These are phyloP conservation scores for Strongylocentrotus purpuratus DNA, from an alignment of 35 echinoderm and acorn worm species.

Conservation along the genomic window DNA sequence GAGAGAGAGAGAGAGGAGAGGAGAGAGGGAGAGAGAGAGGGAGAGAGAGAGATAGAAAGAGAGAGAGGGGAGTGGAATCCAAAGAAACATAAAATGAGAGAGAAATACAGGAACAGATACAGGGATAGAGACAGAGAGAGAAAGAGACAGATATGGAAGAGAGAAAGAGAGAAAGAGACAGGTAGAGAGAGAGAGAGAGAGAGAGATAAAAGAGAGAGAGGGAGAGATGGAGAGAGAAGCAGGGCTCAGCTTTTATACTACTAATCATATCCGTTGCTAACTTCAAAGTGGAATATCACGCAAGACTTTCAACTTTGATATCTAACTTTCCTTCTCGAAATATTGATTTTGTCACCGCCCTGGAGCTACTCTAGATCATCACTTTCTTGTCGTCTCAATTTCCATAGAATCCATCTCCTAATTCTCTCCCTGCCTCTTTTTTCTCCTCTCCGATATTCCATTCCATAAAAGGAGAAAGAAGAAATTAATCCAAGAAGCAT, in stretches of 20 bases:
- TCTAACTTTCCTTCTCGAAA: not conserved
- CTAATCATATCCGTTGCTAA: not conserved
- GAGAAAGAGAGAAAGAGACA: no score
- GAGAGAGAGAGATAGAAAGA: no score
- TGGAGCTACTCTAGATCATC: not conserved
- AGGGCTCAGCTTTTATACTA: not conserved
- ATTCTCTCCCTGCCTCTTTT: constrained; percentile 2
- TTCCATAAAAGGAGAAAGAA: constrained; percentile 11
- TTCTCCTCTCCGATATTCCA: not conserved
- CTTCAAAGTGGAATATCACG: not conserved
- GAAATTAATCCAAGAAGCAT: constrained; percentile 12
- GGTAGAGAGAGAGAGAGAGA: no score
- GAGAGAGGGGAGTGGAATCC: no score
- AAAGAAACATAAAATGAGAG: no score
- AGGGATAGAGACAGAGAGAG: no score
- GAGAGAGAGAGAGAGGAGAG: not conserved
- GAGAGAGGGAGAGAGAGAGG: not conserved
- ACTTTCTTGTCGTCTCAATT: constrained; percentile 17
- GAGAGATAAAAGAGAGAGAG: not conserved
- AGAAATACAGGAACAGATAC: no score
- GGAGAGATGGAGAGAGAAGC: not conserved
- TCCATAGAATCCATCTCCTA: constrained; percentile 16
- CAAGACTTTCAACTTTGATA: constrained; percentile 3
- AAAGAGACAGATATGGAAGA: no score
- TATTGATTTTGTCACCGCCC: not conserved